Base-by-base conservation (phyloP, 1,140 invertebrate species). In the Octopus bimaculoides region DNA sequence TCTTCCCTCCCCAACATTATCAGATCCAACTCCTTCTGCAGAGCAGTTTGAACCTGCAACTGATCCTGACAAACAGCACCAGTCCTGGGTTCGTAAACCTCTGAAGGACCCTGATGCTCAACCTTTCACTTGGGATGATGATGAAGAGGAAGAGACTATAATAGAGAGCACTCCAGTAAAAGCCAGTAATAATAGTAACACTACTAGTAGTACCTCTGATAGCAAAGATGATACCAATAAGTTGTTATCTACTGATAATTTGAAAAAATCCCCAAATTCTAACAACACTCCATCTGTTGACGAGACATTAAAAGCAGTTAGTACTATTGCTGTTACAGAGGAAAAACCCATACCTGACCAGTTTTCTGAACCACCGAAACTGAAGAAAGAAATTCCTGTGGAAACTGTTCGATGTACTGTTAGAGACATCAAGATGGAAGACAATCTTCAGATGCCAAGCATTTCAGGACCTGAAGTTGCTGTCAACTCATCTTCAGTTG, bases 21-120 rank as follows among this genome's bases (percentile, higher is more conserved):
- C 17, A 6, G 66, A 71, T 20, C 66, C 66, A 8, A 71, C 66
- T 71, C 66, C 66, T 10, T n/a, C 14, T 6, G 26, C 8, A n/a
- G 66, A 71, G 14, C 5, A 14, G 26, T 71, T 71, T 71, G 66
- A 71, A 14, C 66, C 66, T 5, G 66, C 66, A n/a, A 20, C 26
- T 17, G 66, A 71, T 17, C 66, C 66, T 14, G 66, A 71, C 66
- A 71, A 71, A 20, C 17, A 71, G 26, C 66, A 71, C 66, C 5
- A n/a, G 26, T 71, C 66, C 5, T 71, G 66, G 66, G 66, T 71
- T 10, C 66, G 66, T 14, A 71, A 71, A 71, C 66, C 66, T 71
- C 14, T 71, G 6, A 71, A 71, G 66, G 66, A 71, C 7, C 66
- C 66, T 71, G 66, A 71, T 71, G 66, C 66, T n/a, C 66, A 14